phyloP scores from a whole-genome alignment of 2,888 invertebrate genomes.

The Melanophora roralis region DNA sequence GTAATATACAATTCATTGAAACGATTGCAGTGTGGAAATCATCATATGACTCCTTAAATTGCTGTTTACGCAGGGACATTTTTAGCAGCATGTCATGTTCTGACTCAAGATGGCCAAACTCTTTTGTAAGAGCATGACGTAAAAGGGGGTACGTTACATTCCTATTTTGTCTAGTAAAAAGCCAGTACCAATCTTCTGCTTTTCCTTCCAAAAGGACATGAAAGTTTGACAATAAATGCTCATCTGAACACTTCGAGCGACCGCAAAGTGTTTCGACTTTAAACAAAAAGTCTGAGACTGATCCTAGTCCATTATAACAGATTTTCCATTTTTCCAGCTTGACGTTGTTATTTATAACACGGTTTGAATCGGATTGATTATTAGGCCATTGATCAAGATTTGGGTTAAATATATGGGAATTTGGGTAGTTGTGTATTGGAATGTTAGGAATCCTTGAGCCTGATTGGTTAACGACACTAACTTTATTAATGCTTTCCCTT shows the following conservation, averaged over 20 bases:
- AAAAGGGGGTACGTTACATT: background rate
- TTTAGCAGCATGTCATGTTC: background rate
- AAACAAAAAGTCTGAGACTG: background rate
- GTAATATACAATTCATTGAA: background rate
- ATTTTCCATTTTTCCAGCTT: background rate
- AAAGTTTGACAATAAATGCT: background rate
- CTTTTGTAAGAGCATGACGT: background rate
- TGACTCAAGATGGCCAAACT: conserved; percentile 16
- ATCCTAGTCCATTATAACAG: background rate
- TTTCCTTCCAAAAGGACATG: background rate
- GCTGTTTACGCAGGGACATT: background rate
- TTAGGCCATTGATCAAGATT: no score
- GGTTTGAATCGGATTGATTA: no score
- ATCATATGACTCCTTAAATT: background rate
- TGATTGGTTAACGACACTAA: no score
- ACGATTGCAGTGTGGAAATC: background rate
- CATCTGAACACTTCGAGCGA: background rate
- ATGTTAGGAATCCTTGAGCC: no score
- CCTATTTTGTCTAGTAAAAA: conserved; percentile 12
- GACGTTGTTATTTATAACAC: no score
- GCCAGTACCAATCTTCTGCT: conserved; percentile 4
- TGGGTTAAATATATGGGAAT: no score
- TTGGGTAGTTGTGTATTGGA: no score
- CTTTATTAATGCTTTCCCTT: background rate
- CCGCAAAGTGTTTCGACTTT: background rate